Evolutionary conservation across 1,140 invertebrate species (phyloP), one percentile per base, ranked within the genome.

Genomic region (Procambarus virginalis): DNA sequence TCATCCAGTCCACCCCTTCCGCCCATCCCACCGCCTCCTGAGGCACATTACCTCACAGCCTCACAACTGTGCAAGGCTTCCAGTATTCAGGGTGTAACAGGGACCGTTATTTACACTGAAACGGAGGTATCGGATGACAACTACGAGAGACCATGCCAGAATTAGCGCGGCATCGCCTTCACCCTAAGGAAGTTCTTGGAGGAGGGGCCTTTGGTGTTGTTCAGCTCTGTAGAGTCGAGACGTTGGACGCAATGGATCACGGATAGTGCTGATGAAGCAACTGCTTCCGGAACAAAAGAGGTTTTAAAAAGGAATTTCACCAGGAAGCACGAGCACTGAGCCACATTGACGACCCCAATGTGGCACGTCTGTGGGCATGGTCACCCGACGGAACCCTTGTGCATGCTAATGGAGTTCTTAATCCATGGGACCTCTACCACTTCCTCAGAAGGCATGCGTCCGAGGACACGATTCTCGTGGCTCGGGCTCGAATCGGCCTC

Each of bases 121-220:
- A 93, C 94, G 22, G 94, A 94, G 89, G 93, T 82, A 1, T 76
- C 79, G n/a, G 79, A 83, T 51, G 14, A 73, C 2, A 83, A 82
- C 34, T 91, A 91, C 55, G 85, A 92, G 60, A 9, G 93, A 91
- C 93, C 87, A 8, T 96, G 90, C 95, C 96, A 89, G 95, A 97
- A 94, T 96, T 97, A 93, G 96, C 96, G 9, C 94, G 96, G 91
- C 96, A 97, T 92, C 95, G 96, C 93, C 95, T 98, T 79, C 95
- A 96, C 92, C 96, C 97, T 92, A 94, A 97, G 86, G 96, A 97
- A 93, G 97, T 96, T 92, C 94, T 98, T n/a, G 97, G 97, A 20
- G 95, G 96, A 86, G 96, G 97, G 73, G 95, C 96, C 91, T 97
- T 97, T 93, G 97, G 97, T 91, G 96, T 97, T 94, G 95, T 96